Base-by-base conservation (phyloP, 2,113 vertebrate species). In the Mobula birostris region DNA sequence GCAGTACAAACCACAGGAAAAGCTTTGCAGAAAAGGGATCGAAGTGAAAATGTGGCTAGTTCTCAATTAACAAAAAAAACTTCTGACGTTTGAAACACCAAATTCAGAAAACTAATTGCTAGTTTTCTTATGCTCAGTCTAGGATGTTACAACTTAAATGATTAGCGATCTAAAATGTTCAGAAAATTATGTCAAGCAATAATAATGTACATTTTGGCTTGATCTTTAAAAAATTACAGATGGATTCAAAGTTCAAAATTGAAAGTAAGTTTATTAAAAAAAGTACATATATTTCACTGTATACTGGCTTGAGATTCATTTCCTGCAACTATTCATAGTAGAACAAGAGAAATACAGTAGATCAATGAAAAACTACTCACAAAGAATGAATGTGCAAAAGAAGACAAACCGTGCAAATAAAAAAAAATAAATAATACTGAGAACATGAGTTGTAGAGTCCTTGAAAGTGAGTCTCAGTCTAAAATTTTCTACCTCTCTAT, bases 1-100 rank as follows among this genome's bases (percentile, higher is more conserved):
- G 87, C 94, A 94, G 77, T 94, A 94, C 40, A 94, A 87, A 78
- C 88, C 61, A 93, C 24, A 66, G 87, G 82, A 94, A 79, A 93
- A 74, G 48, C 74, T 77, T 63, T 29, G 7, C 17, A 70, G 36
- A 94, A 70, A 48, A 27, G 11, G 48, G 66, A 32, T n/a, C 83
- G 94, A 88, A 94, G 78, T 94, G 88, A 94, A 94, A 88, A 63
- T 72, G n/a, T 58, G 77, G 2, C 17, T 74, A 56, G 27, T 72
- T 58, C 76, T 90, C 29, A 94, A 8, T 79, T 15, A 72, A 88
- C 79, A 63, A 94, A 95, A 80, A 93, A 56, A 56, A n/a, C 48
- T 70, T 58, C 48, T 40, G 8, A 48, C 12, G 24, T 74, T 93
- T 48, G 90, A 40, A 36, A 93, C 72, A 21, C 11, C 29, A 63